Evolutionary conservation across 1,140 invertebrate species (phyloP).

Genomic region (Aphaenogaster rudis): DNA sequence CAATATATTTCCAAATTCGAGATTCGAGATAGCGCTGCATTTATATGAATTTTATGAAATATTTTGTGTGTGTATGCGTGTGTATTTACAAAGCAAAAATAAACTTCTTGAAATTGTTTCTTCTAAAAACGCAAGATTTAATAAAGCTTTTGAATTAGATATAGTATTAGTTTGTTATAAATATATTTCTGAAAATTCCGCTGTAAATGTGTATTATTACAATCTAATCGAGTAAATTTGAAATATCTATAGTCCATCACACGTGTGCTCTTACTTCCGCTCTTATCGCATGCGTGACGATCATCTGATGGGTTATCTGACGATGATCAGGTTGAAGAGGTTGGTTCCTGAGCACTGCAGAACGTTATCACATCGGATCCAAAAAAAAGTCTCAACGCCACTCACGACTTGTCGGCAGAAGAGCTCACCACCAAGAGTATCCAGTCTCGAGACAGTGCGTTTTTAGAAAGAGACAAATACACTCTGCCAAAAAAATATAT

Average conservation of each 20-base stretch:
- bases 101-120: not conserved
- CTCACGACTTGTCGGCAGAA: no score
- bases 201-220: not conserved
- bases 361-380: no score
- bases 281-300: slow-evolving; percentile 6
- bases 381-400: no score
- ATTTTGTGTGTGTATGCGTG: not conserved
- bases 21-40: not conserved
- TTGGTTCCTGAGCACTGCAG: no score
- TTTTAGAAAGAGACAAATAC: no score
- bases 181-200: not conserved
- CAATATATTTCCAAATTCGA: not conserved
- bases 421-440: no score
- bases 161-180: not conserved
- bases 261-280: not conserved
- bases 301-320: not conserved
- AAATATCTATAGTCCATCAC: not conserved
- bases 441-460: no score
- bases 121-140: not conserved
- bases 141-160: not conserved
- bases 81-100: not conserved
- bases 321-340: no score
- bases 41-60: not conserved
- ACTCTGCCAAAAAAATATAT: no score
- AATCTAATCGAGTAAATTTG: not conserved